These are phyloP conservation scores for Trilocha varians DNA, from an alignment of 2,888 invertebrate genomes.

Conservation along the genomic window DNA sequence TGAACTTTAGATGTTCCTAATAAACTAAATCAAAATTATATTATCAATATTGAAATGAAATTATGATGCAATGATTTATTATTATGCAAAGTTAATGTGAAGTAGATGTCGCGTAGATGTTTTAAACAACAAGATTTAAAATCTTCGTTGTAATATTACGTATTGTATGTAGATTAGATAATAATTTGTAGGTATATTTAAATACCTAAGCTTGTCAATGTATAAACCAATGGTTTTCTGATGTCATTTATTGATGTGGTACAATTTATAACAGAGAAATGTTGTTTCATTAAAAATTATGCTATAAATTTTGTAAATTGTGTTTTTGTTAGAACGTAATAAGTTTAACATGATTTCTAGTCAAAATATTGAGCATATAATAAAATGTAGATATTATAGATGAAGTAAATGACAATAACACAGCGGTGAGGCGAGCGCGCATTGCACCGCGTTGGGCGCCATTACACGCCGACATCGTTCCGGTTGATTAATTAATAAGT, in stretches of 20 bases:
- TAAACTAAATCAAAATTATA: conserved; percentile 22
- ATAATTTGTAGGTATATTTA: conserved; percentile 12
- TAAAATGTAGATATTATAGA: conserved; percentile 66
- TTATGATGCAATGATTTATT: conserved; percentile 8
- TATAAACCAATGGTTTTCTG: conserved; percentile 34
- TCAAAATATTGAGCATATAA: conserved; percentile 71
- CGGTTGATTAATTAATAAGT: conserved; percentile 50
- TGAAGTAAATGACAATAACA: conserved; percentile 72
- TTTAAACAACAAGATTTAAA: conserved; percentile 38
- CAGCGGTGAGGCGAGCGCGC: conserved; percentile 31
- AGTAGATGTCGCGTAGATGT: conserved; percentile 22
- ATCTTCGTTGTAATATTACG: conserved; percentile 34
- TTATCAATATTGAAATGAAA: conserved; percentile 9
- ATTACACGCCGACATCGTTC: conserved; percentile 28
- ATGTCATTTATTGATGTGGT: conserved; percentile 42
- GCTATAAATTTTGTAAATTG: conserved; percentile 67
- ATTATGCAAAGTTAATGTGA: conserved; percentile 13
- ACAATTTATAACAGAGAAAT: conserved; percentile 56
- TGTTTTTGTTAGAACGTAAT: conserved; percentile 68
- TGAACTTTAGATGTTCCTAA: conserved; percentile 41
- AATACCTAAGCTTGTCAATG: conserved; percentile 5
- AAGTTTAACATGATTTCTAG: conserved; percentile 72
- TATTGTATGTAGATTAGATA: conserved; percentile 8
- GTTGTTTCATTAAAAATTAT: conserved; percentile 65
- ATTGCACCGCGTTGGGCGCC: conserved; percentile 21